Evolutionary conservation across 2,113 vertebrate genomes (phyloP).

Genomic region (Erythrolamprus reginae): DNA sequence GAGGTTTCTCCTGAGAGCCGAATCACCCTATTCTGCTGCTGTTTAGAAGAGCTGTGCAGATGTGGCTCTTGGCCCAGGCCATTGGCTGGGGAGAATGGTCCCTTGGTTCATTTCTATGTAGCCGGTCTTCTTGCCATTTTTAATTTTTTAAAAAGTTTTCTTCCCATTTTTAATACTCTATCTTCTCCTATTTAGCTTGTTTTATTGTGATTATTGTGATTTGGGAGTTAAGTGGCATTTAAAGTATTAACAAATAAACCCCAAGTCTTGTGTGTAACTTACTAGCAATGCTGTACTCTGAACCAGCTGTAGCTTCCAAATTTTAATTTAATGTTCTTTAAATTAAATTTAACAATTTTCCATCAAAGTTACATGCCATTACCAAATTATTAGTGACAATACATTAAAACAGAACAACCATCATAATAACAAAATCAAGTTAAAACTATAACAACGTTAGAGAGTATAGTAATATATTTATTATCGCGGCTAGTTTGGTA

Average conservation of each 20-base stretch:
- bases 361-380: not conserved
- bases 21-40: not conserved
- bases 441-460: not conserved
- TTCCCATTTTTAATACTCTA: not conserved
- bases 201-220: not conserved
- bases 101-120: not conserved
- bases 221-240: not conserved
- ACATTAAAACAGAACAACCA: not conserved
- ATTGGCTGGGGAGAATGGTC: not conserved
- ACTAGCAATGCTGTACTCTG: not conserved
- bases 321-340: not conserved
- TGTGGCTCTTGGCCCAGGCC: not conserved
- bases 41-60: not conserved
- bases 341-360: not conserved
- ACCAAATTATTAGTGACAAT: not conserved
- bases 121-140: not conserved
- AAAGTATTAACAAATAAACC: not conserved
- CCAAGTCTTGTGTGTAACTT: not conserved
- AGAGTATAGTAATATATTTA: not conserved
- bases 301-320: not conserved
- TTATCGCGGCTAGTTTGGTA: not conserved
- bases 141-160: not conserved
- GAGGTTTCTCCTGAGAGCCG: not conserved
- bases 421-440: not conserved
- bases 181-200: not conserved